A percentile compares a stretch with the other conserved stretches of the same genome.
Conservation (phyloP, 2,797 vertebrate species). For the Nothura maculosa region DNA sequence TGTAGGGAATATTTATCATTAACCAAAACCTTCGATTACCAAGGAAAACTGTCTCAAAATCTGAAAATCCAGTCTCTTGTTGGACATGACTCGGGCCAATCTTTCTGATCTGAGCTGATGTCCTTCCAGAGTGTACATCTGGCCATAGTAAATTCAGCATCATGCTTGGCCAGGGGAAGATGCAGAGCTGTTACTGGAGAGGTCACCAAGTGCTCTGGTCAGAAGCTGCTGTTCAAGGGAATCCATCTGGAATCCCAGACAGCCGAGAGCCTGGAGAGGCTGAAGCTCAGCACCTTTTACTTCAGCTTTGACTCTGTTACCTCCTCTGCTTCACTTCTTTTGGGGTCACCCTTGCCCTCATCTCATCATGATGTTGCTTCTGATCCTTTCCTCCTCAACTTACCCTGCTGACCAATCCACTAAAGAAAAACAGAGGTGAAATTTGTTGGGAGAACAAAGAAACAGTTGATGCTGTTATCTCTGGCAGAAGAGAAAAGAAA, state of each 20-base stretch:
- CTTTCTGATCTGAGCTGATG: too few species aligned
- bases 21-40: neutral
- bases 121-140: too few species aligned
- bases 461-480: neutral
- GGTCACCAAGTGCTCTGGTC: too few species aligned
- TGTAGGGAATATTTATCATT: neutral
- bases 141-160: too few species aligned
- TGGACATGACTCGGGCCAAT: too few species aligned
- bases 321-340: neutral
- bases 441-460: neutral
- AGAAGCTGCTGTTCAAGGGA: too few species aligned
- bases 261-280: too few species aligned
- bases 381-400: neutral
- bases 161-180: too few species aligned
- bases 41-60: neutral
- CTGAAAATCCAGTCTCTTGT: neutral
- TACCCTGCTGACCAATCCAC: neutral
- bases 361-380: neutral
- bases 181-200: too few species aligned
- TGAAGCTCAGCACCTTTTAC: neutral
- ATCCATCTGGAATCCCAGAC: too few species aligned
- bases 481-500: neutral
- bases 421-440: neutral
- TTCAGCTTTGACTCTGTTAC: neutral
- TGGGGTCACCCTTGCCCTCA: neutral